These are phyloP conservation scores for Xanthia icteritia DNA, from an alignment of 2,888 invertebrate species.

Conservation along the genomic window DNA sequence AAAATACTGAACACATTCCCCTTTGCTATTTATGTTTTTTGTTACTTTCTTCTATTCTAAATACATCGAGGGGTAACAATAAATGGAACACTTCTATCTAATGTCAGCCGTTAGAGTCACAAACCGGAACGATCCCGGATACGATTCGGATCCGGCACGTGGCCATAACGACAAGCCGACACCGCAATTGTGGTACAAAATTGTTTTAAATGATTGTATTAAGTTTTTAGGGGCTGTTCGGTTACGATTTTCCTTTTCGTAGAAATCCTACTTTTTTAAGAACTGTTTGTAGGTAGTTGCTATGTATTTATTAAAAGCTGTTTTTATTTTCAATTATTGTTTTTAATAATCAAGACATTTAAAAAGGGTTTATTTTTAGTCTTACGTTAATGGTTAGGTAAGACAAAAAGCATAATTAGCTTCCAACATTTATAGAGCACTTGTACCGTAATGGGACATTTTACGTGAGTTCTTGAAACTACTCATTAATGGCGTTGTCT, in stretches of 20 bases:
- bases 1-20: conserved; percentile 40
- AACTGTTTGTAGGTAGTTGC: background rate
- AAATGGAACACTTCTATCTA: conserved; percentile 63
- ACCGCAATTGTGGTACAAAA: conserved; percentile 62
- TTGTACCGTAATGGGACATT: background rate
- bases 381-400: background rate
- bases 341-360: background rate
- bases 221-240: conserved; percentile 52
- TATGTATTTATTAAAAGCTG: background rate
- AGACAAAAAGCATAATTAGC: background rate
- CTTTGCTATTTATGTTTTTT: conserved; percentile 49
- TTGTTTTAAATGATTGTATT: conserved; percentile 64
- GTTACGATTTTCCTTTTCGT: conserved; percentile 20
- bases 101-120: conserved; percentile 60
- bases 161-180: conserved; percentile 62
- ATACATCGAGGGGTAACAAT: conserved; percentile 62
- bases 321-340: background rate
- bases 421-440: background rate
- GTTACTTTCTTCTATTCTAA: conserved; percentile 52
- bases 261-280: background rate
- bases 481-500: too few relatives aligned
- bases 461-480: background rate
- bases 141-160: conserved; percentile 68
- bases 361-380: background rate
- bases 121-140: conserved; percentile 67